phyloP scores from a whole-genome alignment of 2,888 invertebrate genomes.

The Dastarcus helophoroides region DNA sequence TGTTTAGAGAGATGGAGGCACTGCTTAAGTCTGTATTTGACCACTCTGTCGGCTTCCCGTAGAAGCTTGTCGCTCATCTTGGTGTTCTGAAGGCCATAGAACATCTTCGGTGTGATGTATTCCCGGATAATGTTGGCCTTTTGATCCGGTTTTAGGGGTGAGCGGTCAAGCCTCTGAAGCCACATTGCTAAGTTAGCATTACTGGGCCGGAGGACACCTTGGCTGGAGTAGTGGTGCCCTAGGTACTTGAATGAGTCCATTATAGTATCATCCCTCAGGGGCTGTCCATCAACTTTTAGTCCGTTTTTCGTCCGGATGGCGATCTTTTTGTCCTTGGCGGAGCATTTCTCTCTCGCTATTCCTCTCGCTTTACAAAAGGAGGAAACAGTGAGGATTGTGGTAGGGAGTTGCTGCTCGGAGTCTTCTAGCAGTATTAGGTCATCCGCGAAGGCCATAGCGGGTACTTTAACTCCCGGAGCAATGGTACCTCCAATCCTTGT shows the following conservation, averaged over 20 bases:
- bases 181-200: neutral
- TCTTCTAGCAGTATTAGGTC: conserved; percentile 15
- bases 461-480: neutral
- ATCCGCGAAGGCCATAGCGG: conserved; percentile 16
- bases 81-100: conserved; percentile 2
- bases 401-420: conserved; percentile 2
- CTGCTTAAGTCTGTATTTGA: neutral
- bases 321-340: conserved; percentile 1
- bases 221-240: neutral
- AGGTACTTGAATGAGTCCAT: conserved; percentile 2
- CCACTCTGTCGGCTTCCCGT: neutral
- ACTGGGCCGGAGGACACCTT: neutral
- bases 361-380: conserved; percentile 11
- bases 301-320: neutral
- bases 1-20: conserved; percentile 3
- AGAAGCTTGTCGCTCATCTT: neutral
- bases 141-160: conserved; percentile 6
- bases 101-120: conserved; percentile 3
- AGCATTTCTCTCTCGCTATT: conserved; percentile 16
- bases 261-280: neutral
- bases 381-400: neutral
- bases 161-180: neutral
- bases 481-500: neutral
- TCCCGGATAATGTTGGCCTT: neutral
- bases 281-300: neutral